phyloP scores from a whole-genome alignment of 1,140 invertebrate species.

The Asbolus verrucosus region DNA sequence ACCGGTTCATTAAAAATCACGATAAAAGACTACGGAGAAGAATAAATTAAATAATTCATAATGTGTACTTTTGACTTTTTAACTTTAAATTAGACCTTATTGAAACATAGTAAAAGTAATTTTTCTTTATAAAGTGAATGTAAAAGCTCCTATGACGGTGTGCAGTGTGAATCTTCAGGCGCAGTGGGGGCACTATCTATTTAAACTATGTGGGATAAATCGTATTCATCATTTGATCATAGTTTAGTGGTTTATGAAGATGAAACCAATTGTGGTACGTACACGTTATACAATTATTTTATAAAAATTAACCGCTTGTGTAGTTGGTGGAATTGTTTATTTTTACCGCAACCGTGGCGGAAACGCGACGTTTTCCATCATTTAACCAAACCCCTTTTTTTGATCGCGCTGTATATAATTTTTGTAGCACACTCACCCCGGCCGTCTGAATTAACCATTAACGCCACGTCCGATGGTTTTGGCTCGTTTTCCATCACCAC shows the following conservation, averaged over 20 bases:
- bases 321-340: too few species aligned
- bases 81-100: conserved; percentile 40
- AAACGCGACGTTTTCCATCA: too few species aligned
- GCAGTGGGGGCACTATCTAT: conserved; percentile 55
- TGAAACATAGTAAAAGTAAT: conserved; percentile 56
- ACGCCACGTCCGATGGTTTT: too few species aligned
- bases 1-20: neutral
- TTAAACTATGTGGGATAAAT: conserved; percentile 53
- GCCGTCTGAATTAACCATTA: too few species aligned
- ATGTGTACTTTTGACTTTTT: conserved; percentile 35
- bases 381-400: too few species aligned
- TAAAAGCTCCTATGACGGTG: conserved; percentile 51
- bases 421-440: too few species aligned
- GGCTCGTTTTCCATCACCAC: too few species aligned
- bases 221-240: conserved; percentile 55
- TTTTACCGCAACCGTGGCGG: too few species aligned
- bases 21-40: conserved; percentile 8
- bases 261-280: conserved; percentile 59
- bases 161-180: conserved; percentile 50
- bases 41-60: conserved; percentile 31
- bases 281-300: conserved; percentile 18
- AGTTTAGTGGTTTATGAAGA: conserved; percentile 55
- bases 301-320: too few species aligned
- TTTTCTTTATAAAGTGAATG: conserved; percentile 57
- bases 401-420: too few species aligned